Conservation (phyloP, 2,797 vertebrate species). For the Pantherophis vulpinus region DNA sequence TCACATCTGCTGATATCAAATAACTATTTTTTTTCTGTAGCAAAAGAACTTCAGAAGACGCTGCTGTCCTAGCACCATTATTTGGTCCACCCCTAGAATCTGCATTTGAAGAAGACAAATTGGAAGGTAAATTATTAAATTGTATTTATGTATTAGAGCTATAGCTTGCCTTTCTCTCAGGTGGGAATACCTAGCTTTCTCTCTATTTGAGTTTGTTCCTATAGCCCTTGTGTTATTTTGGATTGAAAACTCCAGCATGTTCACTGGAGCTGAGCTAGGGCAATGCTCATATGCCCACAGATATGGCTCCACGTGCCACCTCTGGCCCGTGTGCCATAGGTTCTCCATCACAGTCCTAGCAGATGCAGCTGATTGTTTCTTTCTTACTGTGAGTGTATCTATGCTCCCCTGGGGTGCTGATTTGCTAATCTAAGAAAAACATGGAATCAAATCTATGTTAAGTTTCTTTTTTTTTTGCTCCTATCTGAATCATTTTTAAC, state of each 20-base stretch:
- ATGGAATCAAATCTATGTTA: background rate
- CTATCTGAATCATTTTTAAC: background rate
- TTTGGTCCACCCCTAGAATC: constrained; percentile 87
- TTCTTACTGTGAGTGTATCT: background rate
- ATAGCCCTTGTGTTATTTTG: background rate
- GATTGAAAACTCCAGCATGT: background rate
- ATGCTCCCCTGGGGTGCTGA: background rate
- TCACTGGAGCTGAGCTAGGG: too few relatives aligned
- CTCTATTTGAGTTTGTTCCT: background rate
- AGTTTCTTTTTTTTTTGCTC: background rate
- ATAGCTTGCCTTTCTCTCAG: background rate
- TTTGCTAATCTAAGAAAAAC: background rate
- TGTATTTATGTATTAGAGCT: background rate
- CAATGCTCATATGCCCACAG: too few relatives aligned
- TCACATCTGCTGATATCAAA: background rate
- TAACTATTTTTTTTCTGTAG: constrained; percentile 54
- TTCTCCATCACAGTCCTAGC: background rate
- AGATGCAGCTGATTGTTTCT: background rate
- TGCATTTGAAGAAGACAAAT: constrained; percentile 84
- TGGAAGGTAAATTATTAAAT: constrained; percentile 77
- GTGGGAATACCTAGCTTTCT: background rate
- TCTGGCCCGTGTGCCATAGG: too few relatives aligned
- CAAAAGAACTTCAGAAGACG: constrained; percentile 78
- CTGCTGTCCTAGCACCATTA: constrained; percentile 73
- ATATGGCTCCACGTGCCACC: too few relatives aligned